Percentiles rank a stretch among this genome's conserved stretches.
Evolutionary conservation across 2,113 vertebrate species (phyloP).

Genomic region (zebrafish (Danio rerio)): GRCz12tu NC_133196.1:5415001-5415500

Average conservation of each 20-base stretch:
- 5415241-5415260: conserved; percentile 14
- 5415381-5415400: background rate
- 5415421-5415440: background rate
- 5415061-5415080: background rate
- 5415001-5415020: too few relatives aligned
- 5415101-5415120: background rate
- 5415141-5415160: background rate
- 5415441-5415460: too few relatives aligned
- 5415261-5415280: background rate
- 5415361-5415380: background rate
- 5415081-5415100: background rate
- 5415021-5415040: too few relatives aligned
- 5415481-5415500: too few relatives aligned
- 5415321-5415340: background rate
- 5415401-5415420: background rate
- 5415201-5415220: background rate
- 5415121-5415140: too few relatives aligned
- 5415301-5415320: background rate
- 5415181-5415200: conserved; percentile 34
- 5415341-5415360: background rate
- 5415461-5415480: too few relatives aligned
- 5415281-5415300: conserved; percentile 51
- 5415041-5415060: background rate
- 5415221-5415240: conserved; percentile 16
- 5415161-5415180: background rate